Conservation (phyloP, 2,888 invertebrate species). For the Ommatoiulus sabulosus region DNA sequence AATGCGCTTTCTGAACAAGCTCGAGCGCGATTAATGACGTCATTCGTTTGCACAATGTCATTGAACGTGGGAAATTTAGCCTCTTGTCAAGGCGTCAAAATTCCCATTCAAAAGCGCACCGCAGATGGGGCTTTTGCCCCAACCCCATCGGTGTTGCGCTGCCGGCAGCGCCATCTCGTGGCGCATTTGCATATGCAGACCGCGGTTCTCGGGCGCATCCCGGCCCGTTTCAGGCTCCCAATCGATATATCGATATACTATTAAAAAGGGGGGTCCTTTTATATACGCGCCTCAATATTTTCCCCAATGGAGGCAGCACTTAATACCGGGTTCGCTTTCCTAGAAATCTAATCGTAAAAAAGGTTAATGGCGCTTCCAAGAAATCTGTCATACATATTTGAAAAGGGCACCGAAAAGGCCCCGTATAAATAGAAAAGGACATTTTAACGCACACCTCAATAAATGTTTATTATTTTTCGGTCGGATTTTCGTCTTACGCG, state of each 20-base stretch:
- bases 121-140: neutral
- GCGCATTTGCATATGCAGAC: neutral
- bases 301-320: neutral
- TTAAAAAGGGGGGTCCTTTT: neutral
- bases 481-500: too few species aligned
- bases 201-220: neutral
- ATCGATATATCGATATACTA: constrained; percentile 1
- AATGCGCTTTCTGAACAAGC: too few species aligned
- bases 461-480: neutral
- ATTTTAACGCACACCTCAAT: neutral
- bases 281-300: neutral
- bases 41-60: too few species aligned
- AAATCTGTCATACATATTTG: constrained; percentile 1
- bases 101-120: neutral
- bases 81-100: neutral
- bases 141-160: too few species aligned
- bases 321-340: constrained; percentile 1
- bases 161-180: neutral
- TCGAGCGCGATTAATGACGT: too few species aligned
- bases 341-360: constrained; percentile 1
- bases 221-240: neutral
- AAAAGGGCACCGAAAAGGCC: neutral
- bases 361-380: constrained; percentile 1
- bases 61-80: too few species aligned
- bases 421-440: neutral